A percentile compares a stretch with the other conserved stretches of the same genome.
phyloP scores from a whole-genome alignment of 1,140 invertebrate species.

The Lerema accius region DNA sequence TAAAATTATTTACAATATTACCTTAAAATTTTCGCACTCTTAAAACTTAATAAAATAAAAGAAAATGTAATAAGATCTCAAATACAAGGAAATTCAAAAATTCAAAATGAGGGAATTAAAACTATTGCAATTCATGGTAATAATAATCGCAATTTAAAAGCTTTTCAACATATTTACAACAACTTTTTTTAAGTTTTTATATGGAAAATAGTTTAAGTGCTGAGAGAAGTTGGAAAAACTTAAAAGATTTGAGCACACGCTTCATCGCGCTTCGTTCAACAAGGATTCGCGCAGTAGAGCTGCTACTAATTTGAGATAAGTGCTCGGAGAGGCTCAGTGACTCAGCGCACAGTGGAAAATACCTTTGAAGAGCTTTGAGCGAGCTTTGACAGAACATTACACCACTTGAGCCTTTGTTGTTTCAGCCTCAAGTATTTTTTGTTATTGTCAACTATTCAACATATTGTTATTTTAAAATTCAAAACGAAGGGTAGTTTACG shows the following conservation, averaged over 20 bases:
- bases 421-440: not conserved
- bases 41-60: too few species aligned
- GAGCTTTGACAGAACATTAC: slow-evolving; percentile 42
- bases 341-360: slow-evolving; percentile 54
- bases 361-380: slow-evolving; percentile 49
- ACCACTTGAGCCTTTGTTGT: not conserved
- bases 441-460: not conserved
- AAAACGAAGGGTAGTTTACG: too few species aligned
- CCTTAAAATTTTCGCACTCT: too few species aligned
- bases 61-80: too few species aligned
- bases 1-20: too few species aligned
- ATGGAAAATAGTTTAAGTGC: not conserved
- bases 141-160: too few species aligned
- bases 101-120: too few species aligned
- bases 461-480: too few species aligned
- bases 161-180: too few species aligned
- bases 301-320: slow-evolving; percentile 69
- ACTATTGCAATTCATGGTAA: too few species aligned
- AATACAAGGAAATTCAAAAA: too few species aligned
- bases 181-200: too few species aligned
- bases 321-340: slow-evolving; percentile 61
- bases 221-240: not conserved
- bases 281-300: slow-evolving; percentile 45
- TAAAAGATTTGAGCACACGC: slow-evolving; percentile 51
- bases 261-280: slow-evolving; percentile 55